phyloP scores from a whole-genome alignment of 2,113 vertebrate species.

The Pagrus major region DNA sequence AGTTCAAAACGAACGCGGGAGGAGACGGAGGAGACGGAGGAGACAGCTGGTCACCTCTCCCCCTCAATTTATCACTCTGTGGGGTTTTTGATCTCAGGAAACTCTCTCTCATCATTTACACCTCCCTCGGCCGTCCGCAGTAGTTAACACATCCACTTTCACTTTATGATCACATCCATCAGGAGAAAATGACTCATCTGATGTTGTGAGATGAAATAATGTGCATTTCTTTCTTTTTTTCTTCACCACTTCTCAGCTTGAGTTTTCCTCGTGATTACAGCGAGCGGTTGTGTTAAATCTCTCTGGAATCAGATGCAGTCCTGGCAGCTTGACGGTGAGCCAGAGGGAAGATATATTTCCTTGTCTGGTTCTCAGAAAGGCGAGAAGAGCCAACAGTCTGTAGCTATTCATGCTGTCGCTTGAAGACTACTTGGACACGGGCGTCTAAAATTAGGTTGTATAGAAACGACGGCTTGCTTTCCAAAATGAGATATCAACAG shows the following conservation, averaged over 20 bases:
- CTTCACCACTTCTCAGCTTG: constrained; percentile 29
- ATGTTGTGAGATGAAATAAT: constrained; percentile 47
- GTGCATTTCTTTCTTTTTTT: constrained; percentile 24
- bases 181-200: constrained; percentile 57
- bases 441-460: constrained; percentile 31
- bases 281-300: constrained; percentile 61
- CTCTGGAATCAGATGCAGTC: constrained; percentile 32
- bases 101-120: constrained; percentile 63
- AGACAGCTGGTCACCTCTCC: constrained; percentile 63
- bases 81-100: constrained; percentile 58
- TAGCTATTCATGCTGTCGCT: constrained; percentile 18
- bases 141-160: constrained; percentile 54
- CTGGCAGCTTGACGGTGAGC: constrained; percentile 63
- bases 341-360: constrained; percentile 64
- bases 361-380: constrained; percentile 60
- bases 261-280: constrained; percentile 57
- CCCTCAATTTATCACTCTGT: constrained; percentile 64
- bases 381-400: constrained; percentile 21
- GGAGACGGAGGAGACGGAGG: constrained; percentile 32
- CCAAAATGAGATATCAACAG: constrained; percentile 53
- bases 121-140: constrained; percentile 38
- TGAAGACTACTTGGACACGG: constrained; percentile 1
- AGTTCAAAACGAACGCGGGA: constrained; percentile 21
- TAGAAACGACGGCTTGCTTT: constrained; percentile 10
- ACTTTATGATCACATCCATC: constrained; percentile 29